Percentiles rank a stretch among this genome's conserved stretches.
Conservation (phyloP, 1,140 invertebrate genomes). For the Trichonephila inaurata region DNA sequence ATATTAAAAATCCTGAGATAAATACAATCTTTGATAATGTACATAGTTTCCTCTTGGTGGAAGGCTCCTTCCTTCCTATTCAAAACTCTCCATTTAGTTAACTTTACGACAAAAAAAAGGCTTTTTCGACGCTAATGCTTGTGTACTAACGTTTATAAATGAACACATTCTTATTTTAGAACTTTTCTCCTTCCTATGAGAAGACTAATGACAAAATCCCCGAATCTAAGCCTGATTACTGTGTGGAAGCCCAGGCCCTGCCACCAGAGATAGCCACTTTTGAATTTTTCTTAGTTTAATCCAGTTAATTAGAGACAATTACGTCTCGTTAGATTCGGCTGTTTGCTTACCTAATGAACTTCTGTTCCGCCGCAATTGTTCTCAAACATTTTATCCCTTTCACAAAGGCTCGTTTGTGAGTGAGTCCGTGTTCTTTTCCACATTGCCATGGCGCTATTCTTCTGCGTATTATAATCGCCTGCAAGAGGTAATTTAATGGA, state of each 20-base stretch:
- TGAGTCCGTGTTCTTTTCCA: neutral
- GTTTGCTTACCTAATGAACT: slow-evolving; percentile 40
- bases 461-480: neutral
- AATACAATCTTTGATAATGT: no score
- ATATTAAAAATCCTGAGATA: no score
- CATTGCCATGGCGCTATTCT: neutral
- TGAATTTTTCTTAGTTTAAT: neutral
- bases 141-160: neutral
- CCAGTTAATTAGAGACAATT: slow-evolving; percentile 42
- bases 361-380: slow-evolving; percentile 27
- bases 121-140: neutral
- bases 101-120: neutral
- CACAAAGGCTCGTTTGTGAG: slow-evolving; percentile 24
- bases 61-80: no score
- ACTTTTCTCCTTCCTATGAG: neutral
- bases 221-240: slow-evolving; percentile 1
- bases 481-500: slow-evolving; percentile 22
- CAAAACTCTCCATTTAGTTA: neutral
- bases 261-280: neutral
- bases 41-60: no score
- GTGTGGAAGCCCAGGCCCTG: neutral
- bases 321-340: slow-evolving; percentile 35
- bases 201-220: slow-evolving; percentile 12
- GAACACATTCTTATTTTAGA: slow-evolving; percentile 13
- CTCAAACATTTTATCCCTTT: slow-evolving; percentile 33